These are phyloP conservation scores for Amblyraja radiata DNA, from an alignment of 2,797 vertebrate genomes.

Conservation along the genomic window DNA sequence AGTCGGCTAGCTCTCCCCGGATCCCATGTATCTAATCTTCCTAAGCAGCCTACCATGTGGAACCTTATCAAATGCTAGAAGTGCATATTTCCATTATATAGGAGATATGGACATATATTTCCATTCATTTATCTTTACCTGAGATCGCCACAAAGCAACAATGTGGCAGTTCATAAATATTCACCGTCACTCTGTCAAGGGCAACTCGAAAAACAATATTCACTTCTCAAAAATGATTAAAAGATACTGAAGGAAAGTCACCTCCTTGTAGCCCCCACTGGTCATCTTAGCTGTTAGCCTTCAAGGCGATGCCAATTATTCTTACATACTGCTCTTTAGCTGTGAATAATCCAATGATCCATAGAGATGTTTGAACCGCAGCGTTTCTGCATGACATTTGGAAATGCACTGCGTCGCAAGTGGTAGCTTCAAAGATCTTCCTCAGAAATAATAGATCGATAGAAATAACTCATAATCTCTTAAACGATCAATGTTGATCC, in stretches of 20 bases:
- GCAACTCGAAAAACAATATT: background rate
- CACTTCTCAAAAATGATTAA: background rate
- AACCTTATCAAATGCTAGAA: background rate
- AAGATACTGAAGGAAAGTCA: background rate
- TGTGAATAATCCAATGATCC: background rate
- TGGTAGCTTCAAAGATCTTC: background rate
- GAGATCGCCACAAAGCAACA: background rate
- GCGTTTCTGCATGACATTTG: background rate
- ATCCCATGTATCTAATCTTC: too few relatives aligned
- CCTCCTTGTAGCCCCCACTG: background rate
- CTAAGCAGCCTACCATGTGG: too few relatives aligned
- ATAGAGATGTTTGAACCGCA: background rate
- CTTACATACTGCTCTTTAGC: background rate
- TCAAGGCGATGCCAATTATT: background rate
- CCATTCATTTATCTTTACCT: background rate
- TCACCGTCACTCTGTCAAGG: background rate
- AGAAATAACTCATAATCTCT: background rate
- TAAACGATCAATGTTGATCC: background rate
- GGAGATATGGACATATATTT: background rate
- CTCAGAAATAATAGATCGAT: background rate
- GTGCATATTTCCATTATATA: background rate
- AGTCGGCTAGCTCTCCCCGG: too few relatives aligned
- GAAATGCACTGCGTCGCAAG: background rate
- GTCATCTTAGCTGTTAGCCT: background rate
- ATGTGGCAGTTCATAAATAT: background rate